Evolutionary conservation across 2,113 vertebrate genomes (phyloP).

Genomic region (Misgurnus anguillicaudatus): DNA sequence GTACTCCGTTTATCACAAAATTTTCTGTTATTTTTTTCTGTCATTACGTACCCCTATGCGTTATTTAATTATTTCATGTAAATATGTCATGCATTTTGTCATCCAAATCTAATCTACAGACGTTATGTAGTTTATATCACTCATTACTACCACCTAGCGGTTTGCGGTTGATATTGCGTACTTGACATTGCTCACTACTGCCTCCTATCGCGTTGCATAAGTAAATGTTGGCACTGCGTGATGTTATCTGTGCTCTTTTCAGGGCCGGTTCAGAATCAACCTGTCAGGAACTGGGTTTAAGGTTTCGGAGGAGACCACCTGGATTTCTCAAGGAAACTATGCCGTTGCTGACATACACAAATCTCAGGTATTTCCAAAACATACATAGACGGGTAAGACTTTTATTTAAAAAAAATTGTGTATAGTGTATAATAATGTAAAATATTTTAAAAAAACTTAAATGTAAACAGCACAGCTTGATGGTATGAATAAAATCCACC

Average conservation of each 20-base stretch:
- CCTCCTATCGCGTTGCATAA: conserved; percentile 9
- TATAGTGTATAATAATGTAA: too few species aligned
- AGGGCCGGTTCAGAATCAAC: conserved; percentile 93
- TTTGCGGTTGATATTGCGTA: too few species aligned
- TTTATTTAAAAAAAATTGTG: too few species aligned
- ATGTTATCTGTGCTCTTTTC: conserved; percentile 10
- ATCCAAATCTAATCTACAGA: background rate
- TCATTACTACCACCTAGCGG: background rate
- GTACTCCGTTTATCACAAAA: too few species aligned
- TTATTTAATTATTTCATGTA: too few species aligned
- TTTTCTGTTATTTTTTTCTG: too few species aligned
- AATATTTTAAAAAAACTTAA: too few species aligned
- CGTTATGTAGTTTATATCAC: background rate
- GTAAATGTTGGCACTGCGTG: background rate
- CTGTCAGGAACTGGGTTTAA: conserved; percentile 89
- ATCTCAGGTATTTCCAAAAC: conserved; percentile 78
- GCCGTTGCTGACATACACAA: conserved; percentile 85
- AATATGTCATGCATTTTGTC: too few species aligned
- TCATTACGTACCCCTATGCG: too few species aligned
- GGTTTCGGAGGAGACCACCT: conserved; percentile 77
- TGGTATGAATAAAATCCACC: too few species aligned
- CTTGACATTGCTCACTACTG: conserved; percentile 3
- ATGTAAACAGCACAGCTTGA: too few species aligned
- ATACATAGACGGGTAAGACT: background rate
- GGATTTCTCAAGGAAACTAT: conserved; percentile 92